phyloP scores from a whole-genome alignment of 2,888 invertebrate species.

The Macrophya alboannulata region DNA sequence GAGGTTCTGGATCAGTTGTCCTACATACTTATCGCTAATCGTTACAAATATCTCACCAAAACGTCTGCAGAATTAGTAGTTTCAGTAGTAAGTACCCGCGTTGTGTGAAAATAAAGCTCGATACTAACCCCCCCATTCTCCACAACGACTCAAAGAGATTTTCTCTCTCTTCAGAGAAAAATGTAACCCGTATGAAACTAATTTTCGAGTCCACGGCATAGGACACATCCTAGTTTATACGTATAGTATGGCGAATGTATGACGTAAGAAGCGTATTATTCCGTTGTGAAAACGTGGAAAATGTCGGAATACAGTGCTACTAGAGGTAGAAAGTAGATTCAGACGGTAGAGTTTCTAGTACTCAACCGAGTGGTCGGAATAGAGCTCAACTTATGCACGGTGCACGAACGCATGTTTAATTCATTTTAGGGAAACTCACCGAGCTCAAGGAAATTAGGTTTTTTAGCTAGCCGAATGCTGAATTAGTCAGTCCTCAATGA shows the following conservation, averaged over 20 bases:
- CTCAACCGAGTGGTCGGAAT: conserved; percentile 21
- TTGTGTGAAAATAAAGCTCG: background rate
- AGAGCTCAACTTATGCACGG: conserved; percentile 42
- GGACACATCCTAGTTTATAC: background rate
- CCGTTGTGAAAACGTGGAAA: conserved; percentile 2
- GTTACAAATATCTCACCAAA: background rate
- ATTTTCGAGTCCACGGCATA: conserved; percentile 12
- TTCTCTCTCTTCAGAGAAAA: background rate
- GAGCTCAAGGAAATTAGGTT: conserved; percentile 41
- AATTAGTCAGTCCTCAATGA: conserved; percentile 29
- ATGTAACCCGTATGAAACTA: conserved; percentile 15
- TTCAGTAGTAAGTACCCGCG: background rate
- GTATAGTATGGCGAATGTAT: background rate
- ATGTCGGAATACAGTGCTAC: background rate
- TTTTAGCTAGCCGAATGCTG: background rate
- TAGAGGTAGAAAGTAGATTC: conserved; percentile 29
- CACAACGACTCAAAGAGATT: conserved; percentile 14
- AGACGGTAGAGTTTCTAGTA: conserved; percentile 33
- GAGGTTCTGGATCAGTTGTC: background rate
- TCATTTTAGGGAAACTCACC: conserved; percentile 31
- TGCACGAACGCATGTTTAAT: conserved; percentile 53
- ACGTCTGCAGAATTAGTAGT: background rate
- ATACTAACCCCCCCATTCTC: background rate
- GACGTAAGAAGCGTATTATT: conserved; percentile 37
- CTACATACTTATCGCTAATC: conserved; percentile 1